phyloP scores from a whole-genome alignment of 2,888 invertebrate species.

The Cataglyphis altisquamis region DNA sequence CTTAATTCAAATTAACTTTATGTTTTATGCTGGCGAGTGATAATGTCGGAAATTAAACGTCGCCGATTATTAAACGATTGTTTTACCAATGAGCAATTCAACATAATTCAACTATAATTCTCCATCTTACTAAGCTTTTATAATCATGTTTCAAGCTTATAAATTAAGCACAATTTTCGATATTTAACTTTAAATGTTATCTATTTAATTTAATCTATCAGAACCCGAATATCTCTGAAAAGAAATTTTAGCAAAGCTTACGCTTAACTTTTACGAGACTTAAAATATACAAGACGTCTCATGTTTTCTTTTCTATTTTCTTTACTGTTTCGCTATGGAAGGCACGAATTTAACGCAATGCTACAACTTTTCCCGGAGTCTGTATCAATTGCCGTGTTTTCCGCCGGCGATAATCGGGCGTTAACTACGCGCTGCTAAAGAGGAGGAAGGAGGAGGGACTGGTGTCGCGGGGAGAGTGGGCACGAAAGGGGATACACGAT shows the following conservation, averaged over 20 bases:
- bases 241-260: not conserved
- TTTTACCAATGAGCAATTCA: not conserved
- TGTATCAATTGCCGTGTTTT: conserved; percentile 57
- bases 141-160: not conserved
- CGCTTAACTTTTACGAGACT: conserved; percentile 14
- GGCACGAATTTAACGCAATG: conserved; percentile 1
- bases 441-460: not conserved
- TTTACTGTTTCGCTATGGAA: not conserved
- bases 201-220: conserved; percentile 10
- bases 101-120: not conserved
- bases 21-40: not conserved
- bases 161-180: not conserved
- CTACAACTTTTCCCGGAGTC: conserved; percentile 26
- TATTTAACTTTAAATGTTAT: not conserved
- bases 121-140: not conserved
- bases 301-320: not conserved
- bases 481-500: conserved; percentile 43
- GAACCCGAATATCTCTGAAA: not conserved
- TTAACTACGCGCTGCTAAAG: conserved; percentile 59
- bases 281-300: not conserved
- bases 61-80: too few species aligned
- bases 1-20: not conserved
- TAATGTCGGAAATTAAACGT: not conserved
- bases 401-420: conserved; percentile 64
- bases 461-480: conserved; percentile 9